phyloP scores from a whole-genome alignment of 1,140 invertebrate species.

The Drosophila pseudoobscura region DNA sequence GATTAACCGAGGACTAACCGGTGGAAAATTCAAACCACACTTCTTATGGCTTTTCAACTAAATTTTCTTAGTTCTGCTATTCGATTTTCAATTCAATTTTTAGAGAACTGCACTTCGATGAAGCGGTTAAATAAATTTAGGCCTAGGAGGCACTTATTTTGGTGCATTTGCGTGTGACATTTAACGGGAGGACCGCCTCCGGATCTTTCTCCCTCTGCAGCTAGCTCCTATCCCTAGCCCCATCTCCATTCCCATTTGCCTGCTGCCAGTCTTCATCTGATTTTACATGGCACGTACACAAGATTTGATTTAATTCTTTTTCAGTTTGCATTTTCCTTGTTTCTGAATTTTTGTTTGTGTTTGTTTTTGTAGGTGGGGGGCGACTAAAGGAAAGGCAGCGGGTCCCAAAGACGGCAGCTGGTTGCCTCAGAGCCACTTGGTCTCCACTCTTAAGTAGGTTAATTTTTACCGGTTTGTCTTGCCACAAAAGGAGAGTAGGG shows the following conservation, averaged over 20 bases:
- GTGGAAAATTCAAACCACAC: neutral
- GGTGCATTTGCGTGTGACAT: slow-evolving; percentile 16
- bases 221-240: neutral
- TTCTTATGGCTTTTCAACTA: neutral
- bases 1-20: slow-evolving; percentile 14
- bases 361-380: slow-evolving; percentile 26
- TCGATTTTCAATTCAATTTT: no score
- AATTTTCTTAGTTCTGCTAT: neutral
- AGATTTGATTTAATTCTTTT: slow-evolving; percentile 48
- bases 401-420: slow-evolving; percentile 48
- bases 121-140: no score
- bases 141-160: no score
- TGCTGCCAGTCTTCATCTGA: slow-evolving; percentile 37
- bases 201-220: neutral
- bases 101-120: no score
- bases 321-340: slow-evolving; percentile 11
- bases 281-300: slow-evolving; percentile 63
- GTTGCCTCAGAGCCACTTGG: slow-evolving; percentile 35
- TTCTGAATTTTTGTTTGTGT: slow-evolving; percentile 24
- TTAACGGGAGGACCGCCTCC: neutral
- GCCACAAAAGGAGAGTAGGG: slow-evolving; percentile 15
- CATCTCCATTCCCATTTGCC: neutral
- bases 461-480: slow-evolving; percentile 77
- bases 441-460: slow-evolving; percentile 69
- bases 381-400: slow-evolving; percentile 50